Evolutionary conservation across 2,888 invertebrate genomes (phyloP).

Genomic region (Lypha dubia): DNA sequence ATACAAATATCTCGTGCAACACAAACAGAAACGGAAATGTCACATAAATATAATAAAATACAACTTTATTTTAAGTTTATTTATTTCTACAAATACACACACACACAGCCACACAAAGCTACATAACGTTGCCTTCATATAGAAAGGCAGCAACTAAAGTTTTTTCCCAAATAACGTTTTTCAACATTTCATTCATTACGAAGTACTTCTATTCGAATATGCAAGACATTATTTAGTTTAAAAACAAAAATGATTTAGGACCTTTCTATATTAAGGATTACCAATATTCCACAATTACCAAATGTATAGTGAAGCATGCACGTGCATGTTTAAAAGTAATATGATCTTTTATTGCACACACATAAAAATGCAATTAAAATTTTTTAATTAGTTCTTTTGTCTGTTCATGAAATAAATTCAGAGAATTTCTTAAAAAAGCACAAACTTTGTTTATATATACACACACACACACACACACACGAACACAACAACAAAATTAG

Average conservation of each 20-base stretch:
- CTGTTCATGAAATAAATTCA: neutral
- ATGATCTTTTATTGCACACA: neutral
- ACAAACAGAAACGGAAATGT: slow-evolving; percentile 50
- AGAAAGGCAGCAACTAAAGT: too few relatives aligned
- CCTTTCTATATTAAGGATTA: too few relatives aligned
- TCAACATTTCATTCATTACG: too few relatives aligned
- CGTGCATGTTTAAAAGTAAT: neutral
- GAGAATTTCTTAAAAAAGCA: neutral
- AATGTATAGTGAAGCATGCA: neutral
- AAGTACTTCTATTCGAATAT: too few relatives aligned
- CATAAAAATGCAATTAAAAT: slow-evolving; percentile 17
- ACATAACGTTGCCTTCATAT: too few relatives aligned
- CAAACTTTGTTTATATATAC: too few relatives aligned
- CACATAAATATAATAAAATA: slow-evolving; percentile 42
- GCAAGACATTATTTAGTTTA: too few relatives aligned
- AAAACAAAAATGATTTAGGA: too few relatives aligned
- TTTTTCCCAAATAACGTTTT: too few relatives aligned
- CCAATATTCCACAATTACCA: neutral
- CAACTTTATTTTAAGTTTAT: slow-evolving; percentile 18
- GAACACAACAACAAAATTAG: neutral
- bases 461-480: neutral
- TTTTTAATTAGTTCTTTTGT: neutral
- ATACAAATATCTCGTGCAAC: slow-evolving; percentile 45
- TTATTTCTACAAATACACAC: neutral
- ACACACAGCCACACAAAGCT: neutral